These are phyloP conservation scores for Glyptemys insculpta DNA, from an alignment of 2,797 vertebrate species.

Conservation along the genomic window DNA sequence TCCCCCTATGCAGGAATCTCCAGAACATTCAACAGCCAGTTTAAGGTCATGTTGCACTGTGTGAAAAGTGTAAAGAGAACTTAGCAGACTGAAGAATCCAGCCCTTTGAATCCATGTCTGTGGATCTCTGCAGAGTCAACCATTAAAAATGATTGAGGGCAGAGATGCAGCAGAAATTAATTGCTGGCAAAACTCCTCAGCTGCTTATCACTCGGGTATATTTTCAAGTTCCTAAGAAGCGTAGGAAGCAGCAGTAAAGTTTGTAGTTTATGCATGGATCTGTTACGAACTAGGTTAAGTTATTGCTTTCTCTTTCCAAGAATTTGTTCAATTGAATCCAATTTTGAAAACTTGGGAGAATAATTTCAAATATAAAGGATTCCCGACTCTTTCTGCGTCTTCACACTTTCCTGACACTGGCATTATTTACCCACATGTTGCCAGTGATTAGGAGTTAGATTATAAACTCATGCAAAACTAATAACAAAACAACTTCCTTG, in stretches of 20 bases:
- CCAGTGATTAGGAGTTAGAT: conserved; percentile 11
- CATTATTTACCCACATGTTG: conserved; percentile 45
- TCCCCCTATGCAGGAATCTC: not conserved
- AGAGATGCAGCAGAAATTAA: conserved; percentile 26
- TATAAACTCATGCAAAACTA: conserved; percentile 62
- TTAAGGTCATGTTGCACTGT: not conserved
- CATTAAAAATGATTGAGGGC: conserved; percentile 54
- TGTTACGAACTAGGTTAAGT: conserved; percentile 54
- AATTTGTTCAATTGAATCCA: conserved; percentile 59
- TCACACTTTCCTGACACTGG: conserved; percentile 14
- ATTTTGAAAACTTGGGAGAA: conserved; percentile 54
- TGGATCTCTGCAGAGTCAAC: conserved; percentile 31
- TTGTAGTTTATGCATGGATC: conserved; percentile 55
- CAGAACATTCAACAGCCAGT: not conserved
- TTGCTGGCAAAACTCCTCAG: conserved; percentile 47
- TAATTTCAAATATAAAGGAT: conserved; percentile 54
- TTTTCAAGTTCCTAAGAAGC: conserved; percentile 45
- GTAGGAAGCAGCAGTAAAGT: conserved; percentile 55
- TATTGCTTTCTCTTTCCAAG: conserved; percentile 68
- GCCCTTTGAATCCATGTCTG: not conserved
- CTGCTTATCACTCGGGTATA: conserved; percentile 42
- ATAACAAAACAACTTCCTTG: conserved; percentile 48
- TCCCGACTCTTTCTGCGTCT: conserved; percentile 19
- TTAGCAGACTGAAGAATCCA: not conserved
- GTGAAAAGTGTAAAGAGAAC: not conserved